A percentile compares a stretch with the other conserved stretches of the same genome.
These are phyloP conservation scores for Thyatira batis DNA, from an alignment of 2,888 invertebrate genomes.

Conservation along the genomic window DNA sequence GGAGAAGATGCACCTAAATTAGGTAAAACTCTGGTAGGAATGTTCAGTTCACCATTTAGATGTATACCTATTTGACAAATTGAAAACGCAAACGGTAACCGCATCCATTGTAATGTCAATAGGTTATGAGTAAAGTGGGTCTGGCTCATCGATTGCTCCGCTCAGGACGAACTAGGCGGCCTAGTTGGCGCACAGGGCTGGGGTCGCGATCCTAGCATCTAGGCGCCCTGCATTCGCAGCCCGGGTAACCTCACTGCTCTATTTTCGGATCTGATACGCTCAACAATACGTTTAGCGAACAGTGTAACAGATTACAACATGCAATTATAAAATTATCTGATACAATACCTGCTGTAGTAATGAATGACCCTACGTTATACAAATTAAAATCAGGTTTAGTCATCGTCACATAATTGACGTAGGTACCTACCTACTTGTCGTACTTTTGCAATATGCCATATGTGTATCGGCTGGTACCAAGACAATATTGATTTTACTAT, in stretches of 20 bases:
- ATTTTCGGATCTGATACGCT: conserved; percentile 51
- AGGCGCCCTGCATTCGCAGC: conserved; percentile 54
- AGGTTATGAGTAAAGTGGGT: conserved; percentile 37
- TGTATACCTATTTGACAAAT: no score
- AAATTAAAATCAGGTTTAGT: background rate
- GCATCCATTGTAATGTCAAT: background rate
- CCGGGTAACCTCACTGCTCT: conserved; percentile 59
- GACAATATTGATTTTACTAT: no score
- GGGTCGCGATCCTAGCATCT: conserved; percentile 54
- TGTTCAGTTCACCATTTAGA: no score
- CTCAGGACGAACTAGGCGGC: conserved; percentile 66
- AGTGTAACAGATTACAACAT: conserved; percentile 17
- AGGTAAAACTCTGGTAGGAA: no score
- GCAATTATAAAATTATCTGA: background rate
- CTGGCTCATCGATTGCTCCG: conserved; percentile 60
- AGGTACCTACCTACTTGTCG: no score
- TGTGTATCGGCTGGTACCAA: no score
- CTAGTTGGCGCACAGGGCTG: conserved; percentile 64
- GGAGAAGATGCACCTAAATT: no score
- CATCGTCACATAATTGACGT: no score
- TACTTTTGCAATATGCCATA: background rate
- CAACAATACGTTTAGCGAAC: conserved; percentile 36
- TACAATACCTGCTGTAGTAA: background rate
- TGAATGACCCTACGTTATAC: background rate
- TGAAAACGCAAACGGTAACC: background rate